phyloP scores from a whole-genome alignment of 2,113 vertebrate genomes.

The Oxygymnocypris stewartii region DNA sequence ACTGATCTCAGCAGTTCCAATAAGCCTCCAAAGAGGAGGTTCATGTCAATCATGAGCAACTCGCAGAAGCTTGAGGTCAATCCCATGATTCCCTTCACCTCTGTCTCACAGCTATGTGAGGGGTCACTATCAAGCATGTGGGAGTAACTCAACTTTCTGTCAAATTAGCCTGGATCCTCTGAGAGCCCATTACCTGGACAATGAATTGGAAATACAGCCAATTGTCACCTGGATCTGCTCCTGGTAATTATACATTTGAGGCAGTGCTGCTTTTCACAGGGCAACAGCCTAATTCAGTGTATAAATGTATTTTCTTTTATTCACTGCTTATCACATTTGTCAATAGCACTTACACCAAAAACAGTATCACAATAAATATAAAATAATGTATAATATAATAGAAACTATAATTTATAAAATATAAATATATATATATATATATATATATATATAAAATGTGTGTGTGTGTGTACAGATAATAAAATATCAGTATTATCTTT shows the following conservation, averaged over 20 bases:
- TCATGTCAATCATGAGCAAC: conserved; percentile 12
- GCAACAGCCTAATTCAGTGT: not conserved
- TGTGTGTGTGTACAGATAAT: too few relatives aligned
- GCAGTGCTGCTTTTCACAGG: not conserved
- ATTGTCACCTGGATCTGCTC: not conserved
- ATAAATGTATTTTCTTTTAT: not conserved
- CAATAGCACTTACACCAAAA: not conserved
- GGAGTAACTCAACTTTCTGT: not conserved
- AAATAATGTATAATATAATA: too few relatives aligned
- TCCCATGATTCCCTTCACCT: conserved; percentile 15
- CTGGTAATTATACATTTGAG: not conserved
- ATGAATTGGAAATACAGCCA: not conserved
- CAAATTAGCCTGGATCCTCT: not conserved
- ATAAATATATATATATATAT: too few relatives aligned
- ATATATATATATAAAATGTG: too few relatives aligned
- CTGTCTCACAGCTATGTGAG: not conserved
- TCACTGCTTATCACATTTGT: not conserved
- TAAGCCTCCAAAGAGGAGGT: not conserved
- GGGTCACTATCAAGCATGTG: not conserved
- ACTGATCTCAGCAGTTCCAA: not conserved
- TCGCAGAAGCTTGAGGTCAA: not conserved
- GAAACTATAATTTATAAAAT: too few relatives aligned
- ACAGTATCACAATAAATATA: not conserved
- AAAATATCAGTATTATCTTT: too few relatives aligned
- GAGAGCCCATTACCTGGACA: not conserved